Percentiles rank a stretch among this genome's conserved stretches.
These are phyloP conservation scores for Octomys mimax DNA, from an alignment of 2,797 vertebrate species.

Conservation along the genomic window DNA sequence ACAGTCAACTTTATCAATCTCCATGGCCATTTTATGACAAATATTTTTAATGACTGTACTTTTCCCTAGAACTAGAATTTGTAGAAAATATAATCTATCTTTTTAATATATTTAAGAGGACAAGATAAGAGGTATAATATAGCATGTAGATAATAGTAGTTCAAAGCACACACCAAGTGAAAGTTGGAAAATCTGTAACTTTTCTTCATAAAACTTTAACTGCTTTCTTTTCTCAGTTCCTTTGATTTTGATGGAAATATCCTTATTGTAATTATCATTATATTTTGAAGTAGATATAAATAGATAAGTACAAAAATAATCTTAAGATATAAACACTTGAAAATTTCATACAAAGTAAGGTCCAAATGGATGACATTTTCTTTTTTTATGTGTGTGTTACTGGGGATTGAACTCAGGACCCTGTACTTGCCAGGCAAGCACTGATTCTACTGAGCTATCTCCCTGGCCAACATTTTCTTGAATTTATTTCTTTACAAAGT, in stretches of 20 bases:
- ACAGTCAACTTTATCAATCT: background rate
- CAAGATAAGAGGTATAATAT: background rate
- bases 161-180: background rate
- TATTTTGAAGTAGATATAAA: background rate
- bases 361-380: slow-evolving; percentile 30
- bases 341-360: background rate
- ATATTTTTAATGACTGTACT: background rate
- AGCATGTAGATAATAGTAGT: background rate
- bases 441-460: too few species aligned
- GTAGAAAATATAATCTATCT: background rate
- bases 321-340: background rate
- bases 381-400: background rate
- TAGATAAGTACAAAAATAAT: background rate
- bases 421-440: too few species aligned
- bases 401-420: too few species aligned
- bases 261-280: background rate
- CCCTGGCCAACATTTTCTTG: background rate
- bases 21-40: background rate
- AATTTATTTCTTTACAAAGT: background rate
- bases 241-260: slow-evolving; percentile 5
- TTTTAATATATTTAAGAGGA: background rate
- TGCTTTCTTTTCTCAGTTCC: background rate
- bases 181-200: background rate
- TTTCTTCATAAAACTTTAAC: background rate
- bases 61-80: slow-evolving; percentile 29